Evolutionary conservation across 2,113 vertebrate genomes (phyloP).

Genomic region (Alethe castanea): DNA sequence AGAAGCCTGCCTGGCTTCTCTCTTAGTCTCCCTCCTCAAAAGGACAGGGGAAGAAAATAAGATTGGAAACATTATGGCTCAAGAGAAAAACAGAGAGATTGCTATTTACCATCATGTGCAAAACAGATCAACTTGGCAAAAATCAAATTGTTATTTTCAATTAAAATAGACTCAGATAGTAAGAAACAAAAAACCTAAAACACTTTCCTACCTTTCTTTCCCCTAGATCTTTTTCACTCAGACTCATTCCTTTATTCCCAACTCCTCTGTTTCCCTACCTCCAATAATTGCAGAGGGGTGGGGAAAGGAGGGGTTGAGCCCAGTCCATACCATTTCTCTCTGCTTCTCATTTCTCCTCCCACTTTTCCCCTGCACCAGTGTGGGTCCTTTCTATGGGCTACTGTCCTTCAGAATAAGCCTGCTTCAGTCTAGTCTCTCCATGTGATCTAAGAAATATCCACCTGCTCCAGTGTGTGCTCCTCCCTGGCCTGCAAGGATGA

Average conservation of each 20-base stretch:
- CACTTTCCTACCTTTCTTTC: background rate
- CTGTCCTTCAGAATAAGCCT: background rate
- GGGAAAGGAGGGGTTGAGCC: rapidly evolving
- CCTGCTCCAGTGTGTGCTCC: rapidly evolving
- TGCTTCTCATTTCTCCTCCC: background rate
- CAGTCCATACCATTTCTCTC: background rate
- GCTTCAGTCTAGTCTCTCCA: background rate
- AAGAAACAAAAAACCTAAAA: background rate
- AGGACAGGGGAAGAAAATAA: background rate
- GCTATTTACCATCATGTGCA: background rate
- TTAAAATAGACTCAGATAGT: background rate
- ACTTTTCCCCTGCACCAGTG: rapidly evolving
- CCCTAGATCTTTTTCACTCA: background rate
- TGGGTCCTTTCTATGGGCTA: background rate
- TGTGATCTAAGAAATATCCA: background rate
- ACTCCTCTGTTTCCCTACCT: background rate
- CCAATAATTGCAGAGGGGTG: rapidly evolving
- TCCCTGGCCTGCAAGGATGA: background rate
- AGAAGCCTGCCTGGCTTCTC: background rate
- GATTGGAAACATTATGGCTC: background rate
- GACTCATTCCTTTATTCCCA: background rate
- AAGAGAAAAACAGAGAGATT: background rate
- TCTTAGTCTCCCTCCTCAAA: background rate
- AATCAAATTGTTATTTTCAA: background rate
- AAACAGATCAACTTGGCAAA: background rate